Evolutionary conservation across 2,888 invertebrate species (phyloP), one percentile per base, ranked within the genome.

Genomic region (Desoria tigrina): DNA sequence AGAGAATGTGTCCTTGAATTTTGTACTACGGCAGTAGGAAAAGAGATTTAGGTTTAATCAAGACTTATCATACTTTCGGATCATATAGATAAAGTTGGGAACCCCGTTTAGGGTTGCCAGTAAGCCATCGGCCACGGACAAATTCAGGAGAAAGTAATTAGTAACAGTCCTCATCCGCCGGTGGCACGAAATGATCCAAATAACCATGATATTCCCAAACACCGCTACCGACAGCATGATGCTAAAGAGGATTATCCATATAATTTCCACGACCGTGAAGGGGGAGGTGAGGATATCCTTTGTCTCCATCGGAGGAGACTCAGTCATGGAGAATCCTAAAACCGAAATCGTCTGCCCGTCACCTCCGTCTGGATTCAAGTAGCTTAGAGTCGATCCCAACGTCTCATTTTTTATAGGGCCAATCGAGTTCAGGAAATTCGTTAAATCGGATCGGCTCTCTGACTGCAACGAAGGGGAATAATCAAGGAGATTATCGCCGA

Each of bases 101-200:
- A 89, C 86, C 77, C 93, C 92, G 81, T 94, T 94, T 77, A 94
- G 85, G 2, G 90, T 85, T 0, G 93, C 90, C 85, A 94, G 11
- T 32, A 32, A 32, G 11, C 32, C 83, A 79, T 94, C 94, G 24
- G 94, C 92, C 50, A 90, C 86, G 64, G 92, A 92, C 61, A 95
- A 83, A 80, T 94, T 94, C 71, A 69, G 56, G 71, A 94, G 84
- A 80, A 94, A 94, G 82, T 92, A 94, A 82, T 94, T 94, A 58
- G 94, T 94, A 9, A 94, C 91, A 0, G 93, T 93, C 68, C 93
- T 81, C 90, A 91, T 91, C 71, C 89, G 83, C 62, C 89, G 85
- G 79, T 91, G 90, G 62, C 90, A 90, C 76, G 87, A 85, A 11
- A 95, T 92, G 77, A 95, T 94, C 95, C 94, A 95, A 76, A 94